Percentiles rank a stretch among this genome's conserved stretches.
phyloP scores from a whole-genome alignment of 2,888 invertebrate species.

The Chrysodeixis includens region DNA sequence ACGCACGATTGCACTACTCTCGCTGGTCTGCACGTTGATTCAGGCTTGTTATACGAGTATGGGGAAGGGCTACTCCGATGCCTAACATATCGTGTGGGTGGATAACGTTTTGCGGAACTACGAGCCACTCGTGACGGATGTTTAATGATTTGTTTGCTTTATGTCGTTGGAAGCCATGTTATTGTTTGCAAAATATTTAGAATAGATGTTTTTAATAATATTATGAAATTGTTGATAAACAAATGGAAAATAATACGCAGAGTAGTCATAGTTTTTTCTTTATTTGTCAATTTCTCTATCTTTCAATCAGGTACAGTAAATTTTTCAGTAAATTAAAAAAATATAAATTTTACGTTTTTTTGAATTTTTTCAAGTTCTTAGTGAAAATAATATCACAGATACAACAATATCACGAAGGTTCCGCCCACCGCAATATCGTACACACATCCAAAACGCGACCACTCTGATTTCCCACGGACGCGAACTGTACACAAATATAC shows the following conservation, averaged over 20 bases:
- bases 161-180: background rate
- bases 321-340: constrained; percentile 78
- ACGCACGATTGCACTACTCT: constrained; percentile 82
- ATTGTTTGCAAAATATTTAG: background rate
- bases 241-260: constrained; percentile 54
- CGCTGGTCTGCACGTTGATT: constrained; percentile 76
- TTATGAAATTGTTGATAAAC: background rate
- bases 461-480: constrained; percentile 74
- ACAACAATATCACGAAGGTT: constrained; percentile 68
- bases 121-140: background rate
- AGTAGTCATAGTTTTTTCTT: constrained; percentile 73
- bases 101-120: constrained; percentile 17
- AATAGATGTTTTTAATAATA: background rate
- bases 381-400: constrained; percentile 81
- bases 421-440: constrained; percentile 68
- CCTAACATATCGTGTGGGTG: constrained; percentile 25
- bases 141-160: background rate
- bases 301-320: constrained; percentile 81
- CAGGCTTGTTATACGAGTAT: constrained; percentile 59
- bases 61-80: constrained; percentile 35
- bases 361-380: constrained; percentile 68
- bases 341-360: constrained; percentile 82
- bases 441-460: constrained; percentile 80
- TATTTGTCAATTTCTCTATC: constrained; percentile 84
- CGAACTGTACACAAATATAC: constrained; percentile 82